phyloP scores from a whole-genome alignment of 2,797 vertebrate genomes.

The Pipistrellus pipistrellus region DNA sequence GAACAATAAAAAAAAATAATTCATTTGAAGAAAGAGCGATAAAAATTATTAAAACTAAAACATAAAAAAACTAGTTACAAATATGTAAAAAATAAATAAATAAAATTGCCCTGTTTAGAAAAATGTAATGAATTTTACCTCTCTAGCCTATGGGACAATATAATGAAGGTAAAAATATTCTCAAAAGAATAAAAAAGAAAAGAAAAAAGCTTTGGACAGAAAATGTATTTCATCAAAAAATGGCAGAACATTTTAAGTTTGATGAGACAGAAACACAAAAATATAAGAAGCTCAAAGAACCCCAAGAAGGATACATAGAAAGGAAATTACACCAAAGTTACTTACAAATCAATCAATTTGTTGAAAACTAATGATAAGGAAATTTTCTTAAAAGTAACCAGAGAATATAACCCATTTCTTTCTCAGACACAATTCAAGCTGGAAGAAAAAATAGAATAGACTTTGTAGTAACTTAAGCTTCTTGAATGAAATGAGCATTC shows the following conservation, averaged over 20 bases:
- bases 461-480: neutral
- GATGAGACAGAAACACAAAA: neutral
- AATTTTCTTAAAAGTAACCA: neutral
- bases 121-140: neutral
- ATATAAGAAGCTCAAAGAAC: neutral
- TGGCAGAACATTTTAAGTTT: neutral
- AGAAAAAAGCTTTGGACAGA: neutral
- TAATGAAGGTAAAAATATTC: neutral
- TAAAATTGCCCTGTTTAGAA: neutral
- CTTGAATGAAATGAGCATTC: neutral
- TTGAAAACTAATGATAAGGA: neutral
- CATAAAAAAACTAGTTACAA: neutral
- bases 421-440: neutral
- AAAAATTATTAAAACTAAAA: neutral
- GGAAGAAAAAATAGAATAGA: neutral
- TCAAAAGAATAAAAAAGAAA: neutral
- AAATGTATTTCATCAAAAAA: neutral
- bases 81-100: neutral
- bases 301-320: neutral
- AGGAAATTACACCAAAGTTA: neutral
- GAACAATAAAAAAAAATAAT: neutral
- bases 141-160: neutral
- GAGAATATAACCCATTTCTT: neutral
- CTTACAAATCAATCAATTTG: neutral
- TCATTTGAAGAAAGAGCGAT: neutral